A percentile compares a stretch with the other conserved stretches of the same genome.
These are phyloP conservation scores for Chiroxiphia lanceolata DNA, from an alignment of 2,797 vertebrate species.

Conservation along the genomic window DNA sequence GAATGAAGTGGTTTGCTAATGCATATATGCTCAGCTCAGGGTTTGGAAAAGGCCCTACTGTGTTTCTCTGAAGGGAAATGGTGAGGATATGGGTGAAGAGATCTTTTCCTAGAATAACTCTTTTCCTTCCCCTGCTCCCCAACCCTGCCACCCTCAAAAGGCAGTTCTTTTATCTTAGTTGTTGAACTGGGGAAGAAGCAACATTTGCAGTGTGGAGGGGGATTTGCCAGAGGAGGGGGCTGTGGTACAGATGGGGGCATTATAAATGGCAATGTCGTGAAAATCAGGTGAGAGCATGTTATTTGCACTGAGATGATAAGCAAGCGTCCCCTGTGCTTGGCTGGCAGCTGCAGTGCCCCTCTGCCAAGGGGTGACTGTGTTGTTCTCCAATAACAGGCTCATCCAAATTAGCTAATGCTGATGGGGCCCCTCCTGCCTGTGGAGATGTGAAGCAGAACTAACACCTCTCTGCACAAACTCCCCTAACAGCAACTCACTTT, in stretches of 20 bases:
- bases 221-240: too few species aligned
- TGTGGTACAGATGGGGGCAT: background rate
- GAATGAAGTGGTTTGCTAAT: fast-evolving
- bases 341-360: background rate
- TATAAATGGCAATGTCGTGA: background rate
- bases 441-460: background rate
- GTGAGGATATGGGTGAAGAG: background rate
- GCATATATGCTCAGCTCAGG: fast-evolving
- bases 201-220: too few species aligned
- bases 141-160: background rate
- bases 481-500: background rate
- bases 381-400: background rate
- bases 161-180: background rate
- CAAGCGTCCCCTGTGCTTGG: fast-evolving
- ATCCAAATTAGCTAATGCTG: background rate
- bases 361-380: fast-evolving
- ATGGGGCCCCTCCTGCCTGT: background rate
- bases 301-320: background rate
- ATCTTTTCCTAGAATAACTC: background rate
- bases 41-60: background rate
- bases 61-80: background rate
- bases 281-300: background rate
- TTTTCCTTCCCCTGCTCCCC: background rate
- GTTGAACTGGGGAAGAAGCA: background rate
- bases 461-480: fast-evolving